Base-by-base conservation (phyloP, 2,888 invertebrate species). In the Anticlea derivata region DNA sequence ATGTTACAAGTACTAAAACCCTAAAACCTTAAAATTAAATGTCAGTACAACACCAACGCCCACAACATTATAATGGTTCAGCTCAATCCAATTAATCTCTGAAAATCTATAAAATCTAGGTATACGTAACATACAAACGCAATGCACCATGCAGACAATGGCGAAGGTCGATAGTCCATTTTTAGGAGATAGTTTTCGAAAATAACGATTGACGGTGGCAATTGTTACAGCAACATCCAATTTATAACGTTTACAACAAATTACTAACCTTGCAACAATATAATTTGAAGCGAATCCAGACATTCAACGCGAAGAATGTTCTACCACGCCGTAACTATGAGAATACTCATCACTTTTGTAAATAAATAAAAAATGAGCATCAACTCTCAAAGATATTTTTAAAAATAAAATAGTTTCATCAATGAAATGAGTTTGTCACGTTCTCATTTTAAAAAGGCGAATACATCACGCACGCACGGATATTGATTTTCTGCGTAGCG, bases 301-400 rank as follows among this genome's bases (percentile, higher is more conserved):
- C 75, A 83, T 73, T 81, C 76, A 80, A 80, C 76, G 80, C 85
- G 86, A 81, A 86, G 83, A 83, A 86, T 78, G 78, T 83, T 83
- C 85, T 86, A 89, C 86, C 88, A 88, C 89, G 89, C 88, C 88
- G 89, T 88, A 84, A 86, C 89, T 83, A 87, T 80, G 87, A 84
- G 81, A 86, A 86, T 80, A 86, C 81, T 83, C 87, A 89, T 89
- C 89, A 87, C 89, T 86, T 52, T 83, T 84, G 88, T 89, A 89
- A 88, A 87, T 89, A 90, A 89, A 88, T 88, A 90, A 90, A 86
- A 90, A 90, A 86, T 85, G 89, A 89, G 85, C 89, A 90, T 90
- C 90, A 83, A 89, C 70, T 79, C 83, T 79, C 83, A 83, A 84
- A 82, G 81, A 77, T 81, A 76, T 78, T 82, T 84, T 84, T 85